phyloP scores from a whole-genome alignment of 1,140 invertebrate genomes.

The Schlechtendalia chinensis region DNA sequence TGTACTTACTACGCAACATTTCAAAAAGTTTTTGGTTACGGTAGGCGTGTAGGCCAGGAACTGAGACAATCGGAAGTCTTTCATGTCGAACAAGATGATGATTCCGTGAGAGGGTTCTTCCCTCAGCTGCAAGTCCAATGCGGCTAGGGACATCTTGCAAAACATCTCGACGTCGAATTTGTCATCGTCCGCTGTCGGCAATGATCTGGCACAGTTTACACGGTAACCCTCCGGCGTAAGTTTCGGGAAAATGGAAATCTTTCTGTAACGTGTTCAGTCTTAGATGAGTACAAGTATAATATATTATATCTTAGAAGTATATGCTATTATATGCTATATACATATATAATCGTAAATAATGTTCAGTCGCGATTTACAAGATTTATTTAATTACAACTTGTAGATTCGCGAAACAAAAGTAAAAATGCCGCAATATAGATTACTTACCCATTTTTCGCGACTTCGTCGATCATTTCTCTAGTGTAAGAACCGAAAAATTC shows the following conservation, averaged over 20 bases:
- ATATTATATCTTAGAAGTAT: too few relatives aligned
- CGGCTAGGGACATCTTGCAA: background rate
- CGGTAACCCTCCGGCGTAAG: background rate
- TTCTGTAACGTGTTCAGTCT: background rate
- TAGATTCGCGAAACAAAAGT: too few relatives aligned
- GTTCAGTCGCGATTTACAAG: too few relatives aligned
- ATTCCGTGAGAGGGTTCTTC: background rate
- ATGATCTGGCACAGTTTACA: background rate
- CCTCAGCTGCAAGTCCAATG: conserved; percentile 7
- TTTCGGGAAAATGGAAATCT: conserved; percentile 6
- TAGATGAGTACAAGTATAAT: background rate
- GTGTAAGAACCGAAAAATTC: conserved; percentile 24
- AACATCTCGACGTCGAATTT: background rate
- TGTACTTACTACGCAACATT: conserved; percentile 26
- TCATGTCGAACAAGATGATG: conserved; percentile 15
- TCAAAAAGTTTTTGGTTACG: conserved; percentile 12
- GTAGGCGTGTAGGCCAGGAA: conserved; percentile 24
- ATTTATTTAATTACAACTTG: too few relatives aligned
- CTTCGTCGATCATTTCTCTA: background rate
- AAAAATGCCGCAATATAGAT: too few relatives aligned
- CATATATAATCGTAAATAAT: too few relatives aligned
- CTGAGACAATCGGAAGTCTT: background rate
- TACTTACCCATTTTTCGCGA: background rate
- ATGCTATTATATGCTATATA: too few relatives aligned
- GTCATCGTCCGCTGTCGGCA: background rate